A percentile compares a stretch with the other conserved stretches of the same genome.
Evolutionary conservation across 1,140 invertebrate genomes (phyloP).

Genomic region (Lepidotrigona ventralis): DNA sequence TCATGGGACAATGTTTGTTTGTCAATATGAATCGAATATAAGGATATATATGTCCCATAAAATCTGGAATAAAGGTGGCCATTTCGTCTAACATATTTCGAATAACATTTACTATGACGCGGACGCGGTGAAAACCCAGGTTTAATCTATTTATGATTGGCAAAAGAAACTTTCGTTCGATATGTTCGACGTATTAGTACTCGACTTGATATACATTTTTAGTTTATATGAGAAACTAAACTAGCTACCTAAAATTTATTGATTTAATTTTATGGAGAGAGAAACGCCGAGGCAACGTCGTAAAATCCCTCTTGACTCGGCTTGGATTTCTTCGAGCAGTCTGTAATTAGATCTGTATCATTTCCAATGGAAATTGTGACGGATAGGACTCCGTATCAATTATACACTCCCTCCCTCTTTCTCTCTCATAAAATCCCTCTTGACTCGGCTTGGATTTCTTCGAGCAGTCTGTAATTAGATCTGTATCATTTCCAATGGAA

Average conservation of each 20-base stretch:
- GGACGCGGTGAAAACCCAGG: accelerated
- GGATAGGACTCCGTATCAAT: conserved; percentile 19
- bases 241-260: too few species aligned
- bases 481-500: conserved; percentile 34
- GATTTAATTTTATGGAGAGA: conserved; percentile 36
- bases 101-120: conserved; percentile 14
- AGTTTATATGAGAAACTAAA: not conserved
- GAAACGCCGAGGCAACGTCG: conserved; percentile 32
- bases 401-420: too few species aligned
- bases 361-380: conserved; percentile 34
- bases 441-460: conserved; percentile 13
- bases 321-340: conserved; percentile 36
- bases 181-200: not conserved
- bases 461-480: conserved; percentile 48
- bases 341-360: conserved; percentile 45
- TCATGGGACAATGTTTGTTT: not conserved
- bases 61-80: not conserved
- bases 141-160: not conserved
- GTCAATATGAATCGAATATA: not conserved
- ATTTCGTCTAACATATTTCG: too few species aligned
- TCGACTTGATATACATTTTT: not conserved
- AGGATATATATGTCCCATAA: not conserved
- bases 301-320: conserved; percentile 2
- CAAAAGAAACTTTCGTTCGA: not conserved
- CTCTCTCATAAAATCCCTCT: too few species aligned